Conservation (phyloP, 2,797 vertebrate genomes). For the Acanthurus lineatus region DNA sequence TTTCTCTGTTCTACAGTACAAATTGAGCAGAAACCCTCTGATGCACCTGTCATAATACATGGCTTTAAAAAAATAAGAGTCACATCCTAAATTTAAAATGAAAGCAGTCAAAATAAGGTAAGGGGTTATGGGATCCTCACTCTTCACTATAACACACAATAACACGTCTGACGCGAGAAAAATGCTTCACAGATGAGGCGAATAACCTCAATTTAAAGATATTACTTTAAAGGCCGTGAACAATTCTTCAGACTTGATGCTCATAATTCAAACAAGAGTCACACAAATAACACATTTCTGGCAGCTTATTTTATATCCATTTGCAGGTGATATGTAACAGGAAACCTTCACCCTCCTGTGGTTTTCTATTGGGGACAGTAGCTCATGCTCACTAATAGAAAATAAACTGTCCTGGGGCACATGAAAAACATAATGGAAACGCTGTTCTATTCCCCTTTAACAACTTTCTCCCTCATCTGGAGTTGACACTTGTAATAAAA, state of each 20-base stretch:
- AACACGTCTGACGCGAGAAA: neutral
- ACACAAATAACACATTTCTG: conserved; percentile 38
- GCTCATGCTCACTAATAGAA: conserved; percentile 73
- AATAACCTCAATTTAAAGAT: conserved; percentile 10
- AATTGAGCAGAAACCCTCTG: conserved; percentile 41
- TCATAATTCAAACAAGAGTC: conserved; percentile 32
- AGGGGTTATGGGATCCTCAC: conserved; percentile 29
- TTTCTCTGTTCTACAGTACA: conserved; percentile 8
- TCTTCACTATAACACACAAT: conserved; percentile 11
- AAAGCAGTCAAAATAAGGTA: conserved; percentile 39
- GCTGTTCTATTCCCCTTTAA: conserved; percentile 62
- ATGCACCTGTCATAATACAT: conserved; percentile 47
- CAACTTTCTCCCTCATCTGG: conserved; percentile 70
- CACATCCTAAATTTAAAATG: conserved; percentile 27
- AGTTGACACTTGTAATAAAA: conserved; percentile 70
- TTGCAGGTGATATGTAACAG: conserved; percentile 52
- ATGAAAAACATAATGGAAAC: conserved; percentile 73
- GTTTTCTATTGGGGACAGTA: conserved; percentile 55
- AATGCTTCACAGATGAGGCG: conserved; percentile 6
- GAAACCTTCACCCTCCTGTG: conserved; percentile 25
- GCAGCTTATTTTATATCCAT: conserved; percentile 49
- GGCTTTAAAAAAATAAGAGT: conserved; percentile 34
- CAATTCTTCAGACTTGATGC: conserved; percentile 9
- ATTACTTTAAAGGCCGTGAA: conserved; percentile 22
- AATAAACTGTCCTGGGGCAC: conserved; percentile 72